These are phyloP conservation scores for Lepeophtheirus nordmannii DNA, from an alignment of 2,888 invertebrate species.

Conservation along the genomic window DNA sequence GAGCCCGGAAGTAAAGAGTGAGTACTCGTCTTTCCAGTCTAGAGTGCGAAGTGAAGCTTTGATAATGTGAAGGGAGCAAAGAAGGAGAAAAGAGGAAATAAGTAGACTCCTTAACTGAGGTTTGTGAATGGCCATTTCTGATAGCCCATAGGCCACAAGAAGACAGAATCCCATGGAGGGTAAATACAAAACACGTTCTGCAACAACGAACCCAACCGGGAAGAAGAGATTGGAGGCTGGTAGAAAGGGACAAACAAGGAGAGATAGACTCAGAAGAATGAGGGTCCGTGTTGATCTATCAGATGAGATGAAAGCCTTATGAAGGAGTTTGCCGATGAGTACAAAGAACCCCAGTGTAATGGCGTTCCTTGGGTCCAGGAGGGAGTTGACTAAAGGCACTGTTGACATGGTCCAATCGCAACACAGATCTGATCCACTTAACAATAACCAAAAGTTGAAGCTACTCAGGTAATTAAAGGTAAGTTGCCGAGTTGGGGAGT, in stretches of 20 bases:
- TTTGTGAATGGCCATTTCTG: conserved; percentile 14
- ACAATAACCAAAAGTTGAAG: conserved; percentile 72
- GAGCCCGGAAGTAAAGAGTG: conserved; percentile 81
- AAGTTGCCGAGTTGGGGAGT: conserved; percentile 64
- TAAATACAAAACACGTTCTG: conserved; percentile 85
- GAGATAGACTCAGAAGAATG: conserved; percentile 54
- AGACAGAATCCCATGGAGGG: conserved; percentile 96
- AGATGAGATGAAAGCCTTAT: conserved; percentile 37
- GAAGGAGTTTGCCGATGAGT: conserved; percentile 30
- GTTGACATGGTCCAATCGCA: conserved; percentile 99
- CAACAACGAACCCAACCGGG: conserved; percentile 92
- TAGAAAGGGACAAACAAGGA: conserved; percentile 75
- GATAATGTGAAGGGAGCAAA: conserved; percentile 35
- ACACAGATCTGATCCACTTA: conserved; percentile 70
- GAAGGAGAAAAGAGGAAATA: background rate
- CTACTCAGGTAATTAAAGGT: conserved; percentile 84
- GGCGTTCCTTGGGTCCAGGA: conserved; percentile 63
- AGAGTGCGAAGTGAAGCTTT: conserved; percentile 76
- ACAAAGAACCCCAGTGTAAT: conserved; percentile 45
- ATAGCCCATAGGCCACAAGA: conserved; percentile 65
- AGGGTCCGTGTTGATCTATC: background rate
- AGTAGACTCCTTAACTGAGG: background rate
- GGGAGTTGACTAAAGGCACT: conserved; percentile 62
- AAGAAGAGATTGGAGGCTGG: conserved; percentile 95
- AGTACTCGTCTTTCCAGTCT: conserved; percentile 86